Evolutionary conservation across 2,888 invertebrate species (phyloP).

Genomic region (Helicoverpa assulta): DNA sequence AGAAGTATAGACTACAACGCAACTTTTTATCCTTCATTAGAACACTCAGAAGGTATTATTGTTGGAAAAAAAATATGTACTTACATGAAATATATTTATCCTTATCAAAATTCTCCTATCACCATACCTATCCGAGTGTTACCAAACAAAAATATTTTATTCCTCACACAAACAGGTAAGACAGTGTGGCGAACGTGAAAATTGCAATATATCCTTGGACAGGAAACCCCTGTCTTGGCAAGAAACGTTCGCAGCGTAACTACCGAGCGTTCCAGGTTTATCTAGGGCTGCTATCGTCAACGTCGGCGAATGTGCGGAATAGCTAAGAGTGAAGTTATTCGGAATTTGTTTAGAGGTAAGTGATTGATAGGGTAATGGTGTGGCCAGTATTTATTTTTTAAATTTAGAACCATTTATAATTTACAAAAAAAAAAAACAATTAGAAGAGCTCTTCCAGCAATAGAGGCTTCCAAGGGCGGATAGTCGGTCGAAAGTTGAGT

Average conservation of each 20-base stretch:
- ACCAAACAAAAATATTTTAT: slow-evolving; percentile 50
- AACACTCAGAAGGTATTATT: no score
- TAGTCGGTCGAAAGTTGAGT: no score
- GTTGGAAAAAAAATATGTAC: no score
- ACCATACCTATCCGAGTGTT: not conserved
- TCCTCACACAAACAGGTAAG: slow-evolving; percentile 40
- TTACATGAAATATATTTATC: not conserved
- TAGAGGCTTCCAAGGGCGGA: no score
- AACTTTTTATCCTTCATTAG: no score
- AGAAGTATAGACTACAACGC: no score
- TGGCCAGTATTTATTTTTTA: not conserved
- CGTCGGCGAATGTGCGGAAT: slow-evolving; percentile 13
- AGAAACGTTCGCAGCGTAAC: slow-evolving; percentile 70
- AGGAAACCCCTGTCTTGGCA: slow-evolving; percentile 73
- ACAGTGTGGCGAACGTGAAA: slow-evolving; percentile 64
- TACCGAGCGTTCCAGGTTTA: slow-evolving; percentile 59
- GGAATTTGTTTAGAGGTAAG: slow-evolving; percentile 1
- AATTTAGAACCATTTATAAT: no score
- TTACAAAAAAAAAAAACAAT: no score
- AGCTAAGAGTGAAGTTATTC: not conserved
- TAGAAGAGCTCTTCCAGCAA: no score
- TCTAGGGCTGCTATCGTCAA: slow-evolving; percentile 52
- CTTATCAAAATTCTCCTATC: not conserved
- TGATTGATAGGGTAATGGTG: not conserved
- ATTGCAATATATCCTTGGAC: slow-evolving; percentile 72